These are phyloP conservation scores for Cosmia pyralina DNA, from an alignment of 2,888 invertebrate genomes.

Conservation along the genomic window DNA sequence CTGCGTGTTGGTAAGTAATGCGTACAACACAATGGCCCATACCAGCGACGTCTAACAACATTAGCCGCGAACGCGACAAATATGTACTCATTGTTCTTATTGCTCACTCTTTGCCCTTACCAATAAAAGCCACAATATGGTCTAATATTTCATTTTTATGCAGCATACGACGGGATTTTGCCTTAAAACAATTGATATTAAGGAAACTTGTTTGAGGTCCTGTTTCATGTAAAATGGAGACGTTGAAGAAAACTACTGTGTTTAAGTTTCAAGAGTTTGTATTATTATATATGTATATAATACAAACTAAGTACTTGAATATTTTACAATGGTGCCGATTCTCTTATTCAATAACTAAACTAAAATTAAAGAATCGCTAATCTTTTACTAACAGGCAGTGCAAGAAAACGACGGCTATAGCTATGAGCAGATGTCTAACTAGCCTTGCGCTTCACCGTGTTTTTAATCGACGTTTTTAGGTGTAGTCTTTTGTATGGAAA, in stretches of 20 bases:
- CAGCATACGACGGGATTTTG: slow-evolving; percentile 44
- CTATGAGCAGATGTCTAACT: no score
- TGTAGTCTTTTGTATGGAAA: no score
- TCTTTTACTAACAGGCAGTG: no score
- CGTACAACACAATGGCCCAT: slow-evolving; percentile 68
- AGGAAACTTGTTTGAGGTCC: slow-evolving; percentile 41
- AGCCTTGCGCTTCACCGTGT: no score
- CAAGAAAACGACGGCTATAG: no score
- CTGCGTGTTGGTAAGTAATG: slow-evolving; percentile 53
- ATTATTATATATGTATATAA: no score
- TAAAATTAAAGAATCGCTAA: no score
- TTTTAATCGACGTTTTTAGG: no score
- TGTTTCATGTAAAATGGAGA: slow-evolving; percentile 42
- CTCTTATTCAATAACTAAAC: no score
- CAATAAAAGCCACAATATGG: slow-evolving; percentile 66
- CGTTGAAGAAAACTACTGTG: slow-evolving; percentile 15
- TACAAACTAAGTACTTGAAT: not conserved
- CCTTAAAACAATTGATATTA: slow-evolving; percentile 47
- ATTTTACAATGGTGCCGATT: no score
- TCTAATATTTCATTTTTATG: slow-evolving; percentile 70
- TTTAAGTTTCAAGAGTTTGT: slow-evolving; percentile 15
- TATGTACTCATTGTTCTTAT: slow-evolving; percentile 68
- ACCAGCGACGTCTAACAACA: slow-evolving; percentile 60
- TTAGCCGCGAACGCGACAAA: slow-evolving; percentile 62
- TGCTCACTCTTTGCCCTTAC: slow-evolving; percentile 57